Evolutionary conservation across 2,888 invertebrate species (phyloP).

Genomic region (Phengaris arion): DNA sequence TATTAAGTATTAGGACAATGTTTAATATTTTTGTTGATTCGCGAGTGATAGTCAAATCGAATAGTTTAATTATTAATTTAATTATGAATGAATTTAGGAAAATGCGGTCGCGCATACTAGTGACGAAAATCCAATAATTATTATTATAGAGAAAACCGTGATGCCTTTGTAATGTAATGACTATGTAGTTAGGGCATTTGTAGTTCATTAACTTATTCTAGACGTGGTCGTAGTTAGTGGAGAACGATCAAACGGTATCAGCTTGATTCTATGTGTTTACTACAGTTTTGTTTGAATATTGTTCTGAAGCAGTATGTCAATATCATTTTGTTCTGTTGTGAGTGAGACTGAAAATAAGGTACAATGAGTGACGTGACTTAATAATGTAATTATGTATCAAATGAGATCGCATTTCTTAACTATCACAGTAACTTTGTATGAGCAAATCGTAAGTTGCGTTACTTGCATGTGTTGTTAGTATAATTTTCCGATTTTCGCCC

Average conservation of each 20-base stretch:
- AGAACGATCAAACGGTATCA: constrained; percentile 73
- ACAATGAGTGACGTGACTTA: constrained; percentile 64
- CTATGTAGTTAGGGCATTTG: constrained; percentile 70
- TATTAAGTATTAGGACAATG: constrained; percentile 78
- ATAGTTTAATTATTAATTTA: constrained; percentile 76
- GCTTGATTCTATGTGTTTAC: constrained; percentile 51
- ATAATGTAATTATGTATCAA: constrained; percentile 63
- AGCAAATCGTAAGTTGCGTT: constrained; percentile 65
- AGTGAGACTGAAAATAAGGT: constrained; percentile 75
- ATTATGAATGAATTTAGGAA: constrained; percentile 75
- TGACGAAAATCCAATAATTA: constrained; percentile 79
- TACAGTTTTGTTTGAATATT: constrained; percentile 51
- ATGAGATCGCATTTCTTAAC: constrained; percentile 46
- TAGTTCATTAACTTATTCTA: constrained; percentile 76
- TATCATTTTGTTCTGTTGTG: constrained; percentile 72
- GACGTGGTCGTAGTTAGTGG: constrained; percentile 69
- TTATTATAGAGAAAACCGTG: constrained; percentile 66
- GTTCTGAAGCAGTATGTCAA: constrained; percentile 74
- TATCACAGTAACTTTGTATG: constrained; percentile 53
- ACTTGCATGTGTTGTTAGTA: constrained; percentile 72
- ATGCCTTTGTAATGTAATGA: constrained; percentile 75
- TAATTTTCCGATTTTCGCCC: constrained; percentile 77
- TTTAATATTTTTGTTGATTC: constrained; percentile 67
- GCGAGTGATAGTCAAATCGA: constrained; percentile 77
- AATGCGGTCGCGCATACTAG: constrained; percentile 79